A percentile compares a stretch with the other conserved stretches of the same genome.
These are phyloP conservation scores for Daubentonia madagascariensis DNA, from an alignment of 2,113 vertebrate species.

Conservation along the genomic window DNA sequence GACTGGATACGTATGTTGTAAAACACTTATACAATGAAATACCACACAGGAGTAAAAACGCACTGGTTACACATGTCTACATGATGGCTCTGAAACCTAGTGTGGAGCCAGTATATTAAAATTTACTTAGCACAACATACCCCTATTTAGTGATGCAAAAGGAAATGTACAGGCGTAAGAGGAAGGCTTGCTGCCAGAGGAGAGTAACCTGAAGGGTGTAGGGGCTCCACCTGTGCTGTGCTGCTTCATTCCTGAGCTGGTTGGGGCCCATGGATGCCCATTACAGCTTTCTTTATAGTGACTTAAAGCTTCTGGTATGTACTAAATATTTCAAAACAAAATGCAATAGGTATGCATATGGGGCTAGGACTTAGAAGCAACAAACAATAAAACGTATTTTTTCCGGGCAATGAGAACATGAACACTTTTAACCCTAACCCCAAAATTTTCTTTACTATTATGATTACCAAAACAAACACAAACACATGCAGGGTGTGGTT, in stretches of 20 bases:
- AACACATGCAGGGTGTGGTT: background rate
- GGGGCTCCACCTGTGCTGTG: too few species aligned
- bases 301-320: background rate
- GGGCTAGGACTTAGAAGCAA: background rate
- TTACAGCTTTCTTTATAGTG: background rate
- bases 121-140: too few species aligned
- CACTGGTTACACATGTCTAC: background rate
- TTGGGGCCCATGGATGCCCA: too few species aligned
- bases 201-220: accelerated
- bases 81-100: background rate
- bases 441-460: background rate
- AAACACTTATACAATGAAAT: background rate
- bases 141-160: background rate
- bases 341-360: background rate
- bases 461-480: background rate
- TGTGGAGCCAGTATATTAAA: accelerated
- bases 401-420: background rate
- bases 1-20: background rate
- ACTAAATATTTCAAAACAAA: background rate
- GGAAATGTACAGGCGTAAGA: background rate
- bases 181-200: background rate
- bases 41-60: background rate
- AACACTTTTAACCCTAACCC: background rate
- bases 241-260: background rate
- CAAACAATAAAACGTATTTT: background rate